Evolutionary conservation across 2,888 invertebrate genomes (phyloP), one percentile per base, ranked within the genome.

Genomic region (Cyclophora albipunctata): DNA sequence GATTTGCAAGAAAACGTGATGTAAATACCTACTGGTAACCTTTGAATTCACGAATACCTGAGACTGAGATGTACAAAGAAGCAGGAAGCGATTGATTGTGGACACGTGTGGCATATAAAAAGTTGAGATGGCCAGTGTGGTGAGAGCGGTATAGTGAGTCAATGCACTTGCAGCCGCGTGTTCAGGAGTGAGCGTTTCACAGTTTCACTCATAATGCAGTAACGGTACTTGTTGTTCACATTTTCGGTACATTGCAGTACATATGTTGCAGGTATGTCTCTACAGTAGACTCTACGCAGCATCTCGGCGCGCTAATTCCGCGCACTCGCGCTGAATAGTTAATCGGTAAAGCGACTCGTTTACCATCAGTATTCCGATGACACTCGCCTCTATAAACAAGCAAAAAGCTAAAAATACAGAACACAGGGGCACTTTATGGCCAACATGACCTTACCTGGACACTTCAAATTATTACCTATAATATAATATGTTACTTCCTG

Each of bases 351-450:
- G 45, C 57, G 60, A 55, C 59, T 62, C 57, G 37, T 5, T 37
- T 37, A 59, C 66, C 64, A 86, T 86, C 85, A 82, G 84, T 85
- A 86, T 86, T 80, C 86, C 64, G 67, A 55, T 58, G 60, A 69
- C 78, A 72, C 60, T 50, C 62, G 52, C 61, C 53, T 62, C 61
- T 68, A 64, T 66, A 65, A 68, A 71, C 71, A 74, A 77, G 73
- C 75, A 80, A 81, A 84, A 77, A 82, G 84, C 84, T 86, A 85
- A 86, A 87, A 85, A 86, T 86, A 85, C 73, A 69, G 72, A 64
- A 65, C 62, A 69, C 85, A 80, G 84, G 81, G 83, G 79, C 82
- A 74, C 54, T 64, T 75, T 83, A 85, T 77, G 84, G 84, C 65
- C 81, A 64, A 66, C 65, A 74, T 75, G 70, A 66, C 78, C 79